Evolutionary conservation across 2,888 invertebrate genomes (phyloP).

Genomic region (Sinopyrophorus schimmeli): DNA sequence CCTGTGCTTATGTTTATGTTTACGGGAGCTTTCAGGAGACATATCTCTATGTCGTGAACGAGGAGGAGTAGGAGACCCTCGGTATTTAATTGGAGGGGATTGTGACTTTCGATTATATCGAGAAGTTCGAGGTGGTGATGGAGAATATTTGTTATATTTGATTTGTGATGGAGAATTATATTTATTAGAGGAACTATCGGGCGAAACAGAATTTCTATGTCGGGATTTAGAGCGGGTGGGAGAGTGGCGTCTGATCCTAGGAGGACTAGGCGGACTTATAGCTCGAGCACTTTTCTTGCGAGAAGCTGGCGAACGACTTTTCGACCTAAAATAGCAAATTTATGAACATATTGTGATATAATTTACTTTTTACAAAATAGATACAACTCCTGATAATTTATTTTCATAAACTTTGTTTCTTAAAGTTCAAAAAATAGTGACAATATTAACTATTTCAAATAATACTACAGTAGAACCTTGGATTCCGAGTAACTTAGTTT

Average conservation of each 20-base stretch:
- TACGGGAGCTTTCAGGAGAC: conserved; percentile 49
- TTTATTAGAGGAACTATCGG: conserved; percentile 48
- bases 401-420: too few species aligned
- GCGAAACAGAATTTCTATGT: conserved; percentile 49
- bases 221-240: conserved; percentile 49
- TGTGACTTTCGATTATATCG: conserved; percentile 50
- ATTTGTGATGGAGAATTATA: conserved; percentile 47
- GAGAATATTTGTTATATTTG: conserved; percentile 44
- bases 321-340: conserved; percentile 49
- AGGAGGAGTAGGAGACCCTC: conserved; percentile 44
- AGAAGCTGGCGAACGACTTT: conserved; percentile 52
- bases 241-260: conserved; percentile 52
- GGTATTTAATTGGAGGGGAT: conserved; percentile 46
- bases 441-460: too few species aligned
- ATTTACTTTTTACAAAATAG: too few species aligned
- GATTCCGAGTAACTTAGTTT: too few species aligned
- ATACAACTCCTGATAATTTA: too few species aligned
- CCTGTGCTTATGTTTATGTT: conserved; percentile 59
- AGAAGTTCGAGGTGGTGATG: conserved; percentile 45
- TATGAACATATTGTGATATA: conserved; percentile 6
- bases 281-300: conserved; percentile 49
- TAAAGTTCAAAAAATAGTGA: too few species aligned
- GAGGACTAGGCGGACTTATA: conserved; percentile 52
- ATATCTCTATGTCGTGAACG: conserved; percentile 44
- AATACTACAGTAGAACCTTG: too few species aligned